These are phyloP conservation scores for Zeuzera pyrina DNA, from an alignment of 2,888 invertebrate species.

Conservation along the genomic window DNA sequence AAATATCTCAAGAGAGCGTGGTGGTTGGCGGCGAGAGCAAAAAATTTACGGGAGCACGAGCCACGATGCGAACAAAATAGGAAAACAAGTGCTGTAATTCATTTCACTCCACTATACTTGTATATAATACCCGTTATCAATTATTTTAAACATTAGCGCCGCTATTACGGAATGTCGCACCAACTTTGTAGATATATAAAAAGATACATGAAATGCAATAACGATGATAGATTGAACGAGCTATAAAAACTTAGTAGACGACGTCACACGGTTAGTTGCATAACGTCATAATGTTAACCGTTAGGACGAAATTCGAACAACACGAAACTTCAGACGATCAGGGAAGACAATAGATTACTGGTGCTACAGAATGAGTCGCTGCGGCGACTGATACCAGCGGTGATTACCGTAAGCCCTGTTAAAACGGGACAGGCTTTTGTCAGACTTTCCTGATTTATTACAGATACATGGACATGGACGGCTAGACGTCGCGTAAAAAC, in stretches of 20 bases:
- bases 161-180: conserved; percentile 20
- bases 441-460: too few species aligned
- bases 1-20: conserved; percentile 25
- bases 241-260: conserved; percentile 28
- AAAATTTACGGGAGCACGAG: conserved; percentile 30
- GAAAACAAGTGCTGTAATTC: conserved; percentile 27
- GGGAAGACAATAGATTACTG: conserved; percentile 42
- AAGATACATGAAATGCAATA: conserved; percentile 27
- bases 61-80: conserved; percentile 24
- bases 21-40: conserved; percentile 21
- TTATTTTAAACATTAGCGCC: conserved; percentile 6
- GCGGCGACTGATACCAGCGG: conserved; percentile 31
- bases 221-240: conserved; percentile 24
- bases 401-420: conserved; percentile 50
- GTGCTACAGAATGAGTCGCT: conserved; percentile 32
- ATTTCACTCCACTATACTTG: conserved; percentile 7
- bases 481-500: too few species aligned
- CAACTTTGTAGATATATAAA: conserved; percentile 17
- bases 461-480: too few species aligned
- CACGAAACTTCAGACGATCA: conserved; percentile 27
- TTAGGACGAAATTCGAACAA: conserved; percentile 30
- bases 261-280: conserved; percentile 40
- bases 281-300: conserved; percentile 41
- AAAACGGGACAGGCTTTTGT: conserved; percentile 61
- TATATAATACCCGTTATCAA: not conserved